phyloP scores from a whole-genome alignment of 2,888 invertebrate genomes.

The Cylindroiulus punctatus region DNA sequence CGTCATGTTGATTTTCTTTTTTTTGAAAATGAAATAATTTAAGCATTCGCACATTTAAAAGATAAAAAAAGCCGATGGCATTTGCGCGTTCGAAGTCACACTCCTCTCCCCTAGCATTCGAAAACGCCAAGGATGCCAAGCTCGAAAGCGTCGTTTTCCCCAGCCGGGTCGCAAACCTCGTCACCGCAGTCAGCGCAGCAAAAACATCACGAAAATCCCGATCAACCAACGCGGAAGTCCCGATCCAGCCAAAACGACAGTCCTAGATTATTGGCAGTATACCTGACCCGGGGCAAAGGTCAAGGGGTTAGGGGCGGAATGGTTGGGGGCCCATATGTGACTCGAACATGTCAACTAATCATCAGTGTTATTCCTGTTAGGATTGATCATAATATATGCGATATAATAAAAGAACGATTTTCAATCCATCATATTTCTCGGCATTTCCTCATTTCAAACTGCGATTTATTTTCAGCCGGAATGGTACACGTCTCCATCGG shows the following conservation, averaged over 20 bases:
- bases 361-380: conserved; percentile 9
- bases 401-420: conserved; percentile 18
- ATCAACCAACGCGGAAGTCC: not conserved
- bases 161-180: conserved; percentile 4
- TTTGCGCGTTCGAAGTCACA: conserved; percentile 18
- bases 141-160: not conserved
- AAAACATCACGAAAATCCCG: not conserved
- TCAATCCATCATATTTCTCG: not conserved
- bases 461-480: too few relatives aligned
- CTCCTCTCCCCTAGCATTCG: not conserved
- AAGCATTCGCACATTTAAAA: conserved; percentile 18
- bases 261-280: not conserved
- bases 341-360: not conserved
- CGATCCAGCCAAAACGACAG: not conserved
- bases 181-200: not conserved
- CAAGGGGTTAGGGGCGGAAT: conserved; percentile 2
- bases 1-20: conserved; percentile 18
- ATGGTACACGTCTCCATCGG: too few relatives aligned
- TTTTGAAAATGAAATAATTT: conserved; percentile 18
- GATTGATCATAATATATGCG: conserved; percentile 10
- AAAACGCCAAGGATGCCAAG: not conserved
- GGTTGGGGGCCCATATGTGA: not conserved
- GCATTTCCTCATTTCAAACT: not conserved
- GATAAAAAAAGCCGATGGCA: conserved; percentile 8
- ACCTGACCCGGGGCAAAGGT: too few relatives aligned